Evolutionary conservation across 2,113 vertebrate genomes (phyloP).

Genomic region (Leptodactylus fuscus): DNA sequence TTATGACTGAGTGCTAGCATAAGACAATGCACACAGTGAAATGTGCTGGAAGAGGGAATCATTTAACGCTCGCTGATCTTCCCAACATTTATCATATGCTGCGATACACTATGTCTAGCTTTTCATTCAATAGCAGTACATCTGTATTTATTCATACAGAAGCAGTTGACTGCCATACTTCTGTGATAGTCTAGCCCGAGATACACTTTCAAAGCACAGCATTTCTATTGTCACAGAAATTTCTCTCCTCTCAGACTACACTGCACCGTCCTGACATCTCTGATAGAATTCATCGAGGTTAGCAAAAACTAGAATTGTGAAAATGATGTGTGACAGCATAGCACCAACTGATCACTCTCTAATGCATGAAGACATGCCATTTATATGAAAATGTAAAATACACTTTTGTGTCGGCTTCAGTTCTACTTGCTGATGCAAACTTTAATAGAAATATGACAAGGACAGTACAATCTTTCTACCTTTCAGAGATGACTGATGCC

Average conservation of each 20-base stretch:
- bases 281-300: slow-evolving; percentile 24
- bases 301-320: slow-evolving; percentile 1
- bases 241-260: neutral
- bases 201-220: neutral
- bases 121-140: neutral
- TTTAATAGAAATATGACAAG: neutral
- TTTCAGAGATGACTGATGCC: neutral
- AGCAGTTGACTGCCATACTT: neutral
- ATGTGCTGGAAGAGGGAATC: neutral
- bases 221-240: slow-evolving; percentile 12
- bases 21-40: neutral
- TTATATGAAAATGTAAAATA: slow-evolving; percentile 24
- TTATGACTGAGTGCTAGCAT: neutral
- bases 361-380: slow-evolving; percentile 17
- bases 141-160: slow-evolving; percentile 6
- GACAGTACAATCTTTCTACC: neutral
- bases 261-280: neutral
- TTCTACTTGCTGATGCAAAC: neutral
- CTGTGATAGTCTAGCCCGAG: no score
- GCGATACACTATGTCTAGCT: neutral
- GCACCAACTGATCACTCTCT: slow-evolving; percentile 4
- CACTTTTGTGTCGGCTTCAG: neutral
- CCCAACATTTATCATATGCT: neutral
- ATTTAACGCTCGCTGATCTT: neutral
- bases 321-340: slow-evolving; percentile 9